Conservation (phyloP, 2,113 vertebrate genomes). For the Hypocryptadius cinnamomeus region DNA sequence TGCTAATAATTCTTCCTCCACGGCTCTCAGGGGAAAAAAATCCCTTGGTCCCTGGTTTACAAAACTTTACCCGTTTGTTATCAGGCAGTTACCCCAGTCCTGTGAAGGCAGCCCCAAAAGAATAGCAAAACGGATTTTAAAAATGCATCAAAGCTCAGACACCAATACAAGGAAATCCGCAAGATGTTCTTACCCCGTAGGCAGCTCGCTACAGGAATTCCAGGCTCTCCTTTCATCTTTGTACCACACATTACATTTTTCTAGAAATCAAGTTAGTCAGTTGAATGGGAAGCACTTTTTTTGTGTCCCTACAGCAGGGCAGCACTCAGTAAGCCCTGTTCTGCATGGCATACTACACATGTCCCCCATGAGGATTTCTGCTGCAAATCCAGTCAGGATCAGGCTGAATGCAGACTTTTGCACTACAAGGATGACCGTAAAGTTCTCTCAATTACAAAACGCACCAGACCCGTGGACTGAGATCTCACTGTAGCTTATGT, state of each 20-base stretch:
- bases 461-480: background rate
- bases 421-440: background rate
- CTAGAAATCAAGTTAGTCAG: background rate
- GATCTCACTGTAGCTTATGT: background rate
- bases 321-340: rapidly evolving
- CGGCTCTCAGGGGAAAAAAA: background rate
- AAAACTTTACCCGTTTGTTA: background rate
- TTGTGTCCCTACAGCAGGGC: background rate
- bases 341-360: background rate
- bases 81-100: background rate
- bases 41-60: background rate
- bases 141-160: background rate
- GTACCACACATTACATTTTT: background rate
- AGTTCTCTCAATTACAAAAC: background rate
- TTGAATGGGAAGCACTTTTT: background rate
- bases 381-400: background rate
- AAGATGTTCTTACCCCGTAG: background rate
- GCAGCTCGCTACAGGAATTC: background rate
- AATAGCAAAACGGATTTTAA: background rate
- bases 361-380: background rate
- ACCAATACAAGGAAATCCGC: background rate
- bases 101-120: background rate
- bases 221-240: background rate
- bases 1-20: background rate
- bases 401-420: background rate